Evolutionary conservation across 2,113 vertebrate genomes (phyloP).

Genomic region (Bos javanicus): DNA sequence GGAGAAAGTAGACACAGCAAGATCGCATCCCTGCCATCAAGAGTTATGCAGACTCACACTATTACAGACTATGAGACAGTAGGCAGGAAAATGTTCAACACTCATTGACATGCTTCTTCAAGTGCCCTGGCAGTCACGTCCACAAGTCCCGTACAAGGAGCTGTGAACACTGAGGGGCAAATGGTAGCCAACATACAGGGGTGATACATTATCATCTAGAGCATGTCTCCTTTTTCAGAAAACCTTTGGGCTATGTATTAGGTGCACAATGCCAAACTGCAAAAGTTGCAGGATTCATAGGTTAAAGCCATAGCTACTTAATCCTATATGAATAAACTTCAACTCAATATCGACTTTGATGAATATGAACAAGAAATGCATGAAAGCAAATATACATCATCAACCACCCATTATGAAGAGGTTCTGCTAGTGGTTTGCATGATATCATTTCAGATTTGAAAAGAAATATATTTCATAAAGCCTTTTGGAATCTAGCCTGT

Average conservation of each 20-base stretch:
- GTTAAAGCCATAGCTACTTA: neutral
- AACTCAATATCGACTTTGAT: neutral
- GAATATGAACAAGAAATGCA: neutral
- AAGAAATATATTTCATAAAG: neutral
- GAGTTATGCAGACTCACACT: neutral
- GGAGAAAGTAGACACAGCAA: neutral
- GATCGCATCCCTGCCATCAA: neutral
- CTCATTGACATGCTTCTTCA: too few species aligned
- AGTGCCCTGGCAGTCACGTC: too few species aligned
- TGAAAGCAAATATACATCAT: neutral
- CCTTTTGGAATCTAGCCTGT: neutral
- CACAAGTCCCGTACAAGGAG: neutral
- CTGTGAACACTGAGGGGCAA: neutral
- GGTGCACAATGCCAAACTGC: neutral
- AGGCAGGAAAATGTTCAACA: neutral
- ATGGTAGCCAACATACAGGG: neutral
- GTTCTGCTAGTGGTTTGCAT: neutral
- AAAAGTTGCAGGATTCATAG: neutral
- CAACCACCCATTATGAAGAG: neutral
- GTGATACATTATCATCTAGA: neutral
- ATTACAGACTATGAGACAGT: neutral
- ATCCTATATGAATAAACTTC: neutral
- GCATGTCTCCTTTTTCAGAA: neutral
- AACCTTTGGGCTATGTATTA: neutral
- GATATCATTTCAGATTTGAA: neutral